These are phyloP conservation scores for Epizoanthus scotinus DNA, from an alignment of 92 coral and sea anemone genomes.

Conservation along the genomic window DNA sequence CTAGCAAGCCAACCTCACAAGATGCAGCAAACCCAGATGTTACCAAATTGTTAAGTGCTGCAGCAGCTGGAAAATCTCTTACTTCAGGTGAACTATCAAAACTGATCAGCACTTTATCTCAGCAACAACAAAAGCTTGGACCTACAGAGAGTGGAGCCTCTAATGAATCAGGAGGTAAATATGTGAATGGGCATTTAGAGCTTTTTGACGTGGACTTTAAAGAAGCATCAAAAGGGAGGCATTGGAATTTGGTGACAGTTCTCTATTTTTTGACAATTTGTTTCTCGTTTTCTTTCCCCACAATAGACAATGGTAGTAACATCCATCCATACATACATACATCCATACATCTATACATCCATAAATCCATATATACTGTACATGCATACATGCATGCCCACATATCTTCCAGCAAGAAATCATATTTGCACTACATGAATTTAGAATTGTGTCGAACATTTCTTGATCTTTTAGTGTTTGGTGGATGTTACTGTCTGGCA, in stretches of 20 bases:
- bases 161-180: constrained; percentile 71
- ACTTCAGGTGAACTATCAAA: constrained; percentile 82
- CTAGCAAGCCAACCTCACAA: constrained; percentile 23
- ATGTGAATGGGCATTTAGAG: constrained; percentile 1
- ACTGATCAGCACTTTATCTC: constrained; percentile 86
- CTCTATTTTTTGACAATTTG: no score
- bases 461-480: no score
- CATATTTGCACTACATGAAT: neutral
- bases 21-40: constrained; percentile 38
- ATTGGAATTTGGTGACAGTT: no score
- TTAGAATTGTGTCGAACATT: no score
- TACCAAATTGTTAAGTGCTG: constrained; percentile 66
- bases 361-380: no score
- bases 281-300: no score
- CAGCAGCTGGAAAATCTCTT: constrained; percentile 86
- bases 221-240: no score
- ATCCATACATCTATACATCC: no score
- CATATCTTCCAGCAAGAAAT: neutral
- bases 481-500: no score
- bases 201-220: neutral
- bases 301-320: no score
- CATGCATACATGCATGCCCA: neutral
- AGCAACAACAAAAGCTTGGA: constrained; percentile 75
- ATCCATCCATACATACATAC: no score
- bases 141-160: constrained; percentile 51